Evolutionary conservation across 1,140 invertebrate species (phyloP).

Genomic region (Orchesella cincta): DNA sequence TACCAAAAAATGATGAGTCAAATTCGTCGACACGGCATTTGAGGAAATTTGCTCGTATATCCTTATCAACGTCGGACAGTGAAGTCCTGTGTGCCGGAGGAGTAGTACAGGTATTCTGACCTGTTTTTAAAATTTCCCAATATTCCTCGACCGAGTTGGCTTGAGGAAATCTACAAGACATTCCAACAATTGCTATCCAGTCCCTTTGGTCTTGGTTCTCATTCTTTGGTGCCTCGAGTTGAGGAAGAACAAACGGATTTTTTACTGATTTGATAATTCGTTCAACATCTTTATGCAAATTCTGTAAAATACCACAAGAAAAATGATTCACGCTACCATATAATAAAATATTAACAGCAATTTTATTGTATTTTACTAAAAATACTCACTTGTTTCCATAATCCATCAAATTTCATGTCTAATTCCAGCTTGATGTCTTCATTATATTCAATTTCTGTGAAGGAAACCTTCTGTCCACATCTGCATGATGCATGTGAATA

Average conservation of each 20-base stretch:
- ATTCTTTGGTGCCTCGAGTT: too few relatives aligned
- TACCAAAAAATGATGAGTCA: slow-evolving; percentile 10
- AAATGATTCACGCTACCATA: not conserved
- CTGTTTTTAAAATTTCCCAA: not conserved
- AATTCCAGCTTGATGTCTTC: too few relatives aligned
- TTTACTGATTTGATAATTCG: not conserved
- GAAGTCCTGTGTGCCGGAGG: not conserved
- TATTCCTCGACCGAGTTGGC: not conserved
- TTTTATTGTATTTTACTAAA: not conserved
- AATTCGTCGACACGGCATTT: slow-evolving; percentile 10
- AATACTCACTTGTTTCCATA: too few relatives aligned
- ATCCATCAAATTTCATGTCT: too few relatives aligned
- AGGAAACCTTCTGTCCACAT: too few relatives aligned
- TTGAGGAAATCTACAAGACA: not conserved
- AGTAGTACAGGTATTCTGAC: not conserved
- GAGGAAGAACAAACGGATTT: too few relatives aligned
- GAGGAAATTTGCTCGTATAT: not conserved
- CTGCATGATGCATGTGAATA: too few relatives aligned
- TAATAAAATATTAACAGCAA: not conserved
- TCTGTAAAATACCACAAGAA: not conserved
- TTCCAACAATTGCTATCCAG: slow-evolving; percentile 5
- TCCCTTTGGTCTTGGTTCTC: too few relatives aligned
- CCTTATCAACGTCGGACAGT: not conserved
- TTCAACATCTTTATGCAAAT: not conserved
- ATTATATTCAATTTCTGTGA: too few relatives aligned